phyloP scores from a whole-genome alignment of 2,888 invertebrate genomes.

The Congeria kusceri region DNA sequence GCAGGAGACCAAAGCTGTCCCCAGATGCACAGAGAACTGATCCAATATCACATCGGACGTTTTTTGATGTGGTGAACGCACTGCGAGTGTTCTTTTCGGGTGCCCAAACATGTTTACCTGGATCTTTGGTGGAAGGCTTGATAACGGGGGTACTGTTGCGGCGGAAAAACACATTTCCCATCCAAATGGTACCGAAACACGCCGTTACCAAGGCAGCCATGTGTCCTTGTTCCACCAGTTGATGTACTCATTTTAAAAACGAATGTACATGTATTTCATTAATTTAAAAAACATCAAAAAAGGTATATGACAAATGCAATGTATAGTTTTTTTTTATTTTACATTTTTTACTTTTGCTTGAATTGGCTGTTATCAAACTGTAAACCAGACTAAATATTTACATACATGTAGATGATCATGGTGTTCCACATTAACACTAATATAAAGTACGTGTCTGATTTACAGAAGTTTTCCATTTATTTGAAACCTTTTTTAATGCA shows the following conservation, averaged over 20 bases:
- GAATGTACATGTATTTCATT: too few species aligned
- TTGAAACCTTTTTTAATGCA: too few species aligned
- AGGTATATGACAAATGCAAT: slow-evolving; percentile 42
- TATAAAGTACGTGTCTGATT: too few species aligned
- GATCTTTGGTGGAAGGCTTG: slow-evolving; percentile 92
- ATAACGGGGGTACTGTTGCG: slow-evolving; percentile 98
- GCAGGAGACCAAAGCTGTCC: slow-evolving; percentile 78
- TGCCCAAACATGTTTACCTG: slow-evolving; percentile 91
- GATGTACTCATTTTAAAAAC: slow-evolving; percentile 88
- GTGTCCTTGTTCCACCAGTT: slow-evolving; percentile 89
- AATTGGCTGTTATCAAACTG: too few species aligned
- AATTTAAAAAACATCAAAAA: slow-evolving; percentile 88
- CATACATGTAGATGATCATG: too few species aligned
- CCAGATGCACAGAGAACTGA: slow-evolving; percentile 79
- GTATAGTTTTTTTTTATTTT: too few species aligned
- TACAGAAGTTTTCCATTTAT: too few species aligned
- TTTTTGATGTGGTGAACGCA: slow-evolving; percentile 91
- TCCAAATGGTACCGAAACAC: slow-evolving; percentile 92
- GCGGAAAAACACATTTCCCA: slow-evolving; percentile 92
- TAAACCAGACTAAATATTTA: too few species aligned
- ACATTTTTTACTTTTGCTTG: too few species aligned
- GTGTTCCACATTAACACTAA: too few species aligned
- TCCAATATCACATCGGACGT: slow-evolving; percentile 90
- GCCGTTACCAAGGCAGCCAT: slow-evolving; percentile 90
- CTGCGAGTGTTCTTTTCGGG: slow-evolving; percentile 92